Base-by-base conservation (phyloP, 2,797 vertebrate genomes). In the Tragopan temminckii region DNA sequence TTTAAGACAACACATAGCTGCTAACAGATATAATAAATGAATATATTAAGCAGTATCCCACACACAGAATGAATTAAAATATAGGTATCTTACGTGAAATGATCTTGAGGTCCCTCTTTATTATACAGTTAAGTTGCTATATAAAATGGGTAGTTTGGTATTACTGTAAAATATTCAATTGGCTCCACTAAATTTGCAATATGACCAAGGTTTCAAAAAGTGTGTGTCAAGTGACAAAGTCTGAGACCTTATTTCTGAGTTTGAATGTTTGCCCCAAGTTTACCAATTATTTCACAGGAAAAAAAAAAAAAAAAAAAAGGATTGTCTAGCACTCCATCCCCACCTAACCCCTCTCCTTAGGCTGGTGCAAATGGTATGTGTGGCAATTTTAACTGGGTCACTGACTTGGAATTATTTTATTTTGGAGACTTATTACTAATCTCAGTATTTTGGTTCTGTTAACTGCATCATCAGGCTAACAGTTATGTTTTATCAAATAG, bases 11-110 rank as follows among this genome's bases (percentile, higher is more conserved):
- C 95, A 94, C 14, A 20, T 82, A 83, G 87, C 86, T 93, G 89
- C 66, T 94, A 94, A 92, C 79, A 94, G 72, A 92, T 95, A 90
- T 85, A 95, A 95, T 78, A 94, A 91, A 91, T 93, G 38, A 86
- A 92, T 95, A 85, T 62, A 79, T 91, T 82, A 87, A 91, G 14
- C 55, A 69, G 18, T 90, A 69, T 90, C 62, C 55, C 66, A 5
- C 74, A 77, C 29, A 75, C 4, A 61, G 55, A 78, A 89, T 89
- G 77, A 69, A 80, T 90, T 90, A 24, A 91, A 86, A 91, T 74
- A 58, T 58, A 90, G 64, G 17, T 52, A 35, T 48, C 59, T 55
- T 77, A 21, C 11, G 67, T 80, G 63, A 89, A 85, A 82, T 71
- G 66, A 4, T 75, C 25, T 35, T 50, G 40, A 64, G 11, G 23